A percentile compares a stretch with the other conserved stretches of the same genome.
Conservation (phyloP, 2,113 vertebrate genomes). For the Podarcis muralis region DNA sequence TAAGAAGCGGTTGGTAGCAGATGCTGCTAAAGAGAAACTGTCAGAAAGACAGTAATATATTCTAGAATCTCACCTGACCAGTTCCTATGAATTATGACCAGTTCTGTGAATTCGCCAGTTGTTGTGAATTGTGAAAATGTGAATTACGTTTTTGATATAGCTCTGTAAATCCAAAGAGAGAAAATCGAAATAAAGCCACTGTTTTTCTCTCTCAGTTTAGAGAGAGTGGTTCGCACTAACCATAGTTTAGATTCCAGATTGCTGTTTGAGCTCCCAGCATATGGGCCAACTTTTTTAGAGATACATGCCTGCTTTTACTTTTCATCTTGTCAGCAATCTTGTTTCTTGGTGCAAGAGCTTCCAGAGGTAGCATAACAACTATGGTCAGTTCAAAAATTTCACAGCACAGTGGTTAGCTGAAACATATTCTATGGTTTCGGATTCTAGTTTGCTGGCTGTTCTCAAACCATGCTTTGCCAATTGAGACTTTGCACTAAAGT, state of each 20-base stretch:
- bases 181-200: conserved; percentile 4
- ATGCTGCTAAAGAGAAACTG: not conserved
- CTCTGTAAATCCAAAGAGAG: not conserved
- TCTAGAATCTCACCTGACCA: not conserved
- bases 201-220: not conserved
- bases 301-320: not conserved
- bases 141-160: not conserved
- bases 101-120: not conserved
- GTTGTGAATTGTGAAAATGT: not conserved
- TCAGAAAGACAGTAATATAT: not conserved
- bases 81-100: not conserved
- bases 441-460: not conserved
- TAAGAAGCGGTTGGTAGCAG: not conserved
- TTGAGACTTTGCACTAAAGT: not conserved
- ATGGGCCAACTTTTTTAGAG: not conserved
- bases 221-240: not conserved
- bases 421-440: not conserved
- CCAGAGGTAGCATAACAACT: not conserved
- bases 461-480: not conserved
- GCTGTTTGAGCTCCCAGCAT: not conserved
- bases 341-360: not conserved
- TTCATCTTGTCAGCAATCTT: not conserved
- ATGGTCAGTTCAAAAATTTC: not conserved
- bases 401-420: not conserved
- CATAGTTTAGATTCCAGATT: not conserved